Base-by-base conservation (phyloP, 2,888 invertebrate species). In the Proisotoma minuta region DNA sequence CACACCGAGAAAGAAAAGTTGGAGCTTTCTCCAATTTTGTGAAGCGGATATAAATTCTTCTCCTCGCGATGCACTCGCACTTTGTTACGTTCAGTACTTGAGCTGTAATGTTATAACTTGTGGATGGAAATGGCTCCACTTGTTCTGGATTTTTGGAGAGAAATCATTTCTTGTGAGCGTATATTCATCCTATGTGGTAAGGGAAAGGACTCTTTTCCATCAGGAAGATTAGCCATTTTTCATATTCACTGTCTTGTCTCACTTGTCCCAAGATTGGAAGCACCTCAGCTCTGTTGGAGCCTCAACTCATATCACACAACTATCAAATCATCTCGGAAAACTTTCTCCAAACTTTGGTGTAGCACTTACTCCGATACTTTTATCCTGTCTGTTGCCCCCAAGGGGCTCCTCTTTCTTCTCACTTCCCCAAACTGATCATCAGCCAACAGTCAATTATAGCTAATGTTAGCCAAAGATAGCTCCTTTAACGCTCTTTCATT, bases 181-280 rank as follows among this genome's bases (percentile, higher is more conserved):
- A 34, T 8, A 34, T 10, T 10, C 15, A 34, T 61, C 61, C 51
- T 49, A 52, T n/a, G n/a, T n/a, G n/a, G n/a, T n/a, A n/a, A n/a
- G n/a, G n/a, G n/a, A n/a, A n/a, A n/a, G 40, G 52, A 53, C 51
- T 51, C 54, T 60, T 58, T 65, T 61, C 65, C 68, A 68, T 65
- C 62, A 65, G 59, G 59, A 56, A 68, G 64, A 68, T 68, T 68
- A 65, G 68, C 68, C 63, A 66, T 66, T 66, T 66, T 66, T 66
- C 66, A 68, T 68, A 65, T 65, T 65, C 65, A 58, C 61, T 58
- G 53, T 26, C 50, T 64, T 64, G 60, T 64, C 60, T 60, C 51
- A 56, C 34, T 53, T 60, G 60, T 58, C 51, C 53, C 39, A 34
- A 15, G 15, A 15, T 15, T 34, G 8, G 34, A 34, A 15, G 8